These are phyloP conservation scores for Ptyas mucosa DNA, from an alignment of 2,113 vertebrate species.

Conservation along the genomic window DNA sequence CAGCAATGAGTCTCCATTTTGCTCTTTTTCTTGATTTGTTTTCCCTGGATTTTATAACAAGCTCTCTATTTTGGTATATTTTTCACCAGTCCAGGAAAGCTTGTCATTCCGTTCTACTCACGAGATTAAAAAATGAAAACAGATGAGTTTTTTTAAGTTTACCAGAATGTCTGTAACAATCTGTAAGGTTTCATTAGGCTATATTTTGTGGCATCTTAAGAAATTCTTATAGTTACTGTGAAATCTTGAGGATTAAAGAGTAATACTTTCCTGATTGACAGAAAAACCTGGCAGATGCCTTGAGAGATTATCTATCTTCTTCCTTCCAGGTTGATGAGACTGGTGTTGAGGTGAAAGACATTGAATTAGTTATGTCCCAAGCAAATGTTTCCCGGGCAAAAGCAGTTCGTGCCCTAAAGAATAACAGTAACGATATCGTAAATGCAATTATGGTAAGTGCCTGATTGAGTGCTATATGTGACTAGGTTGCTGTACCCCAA, in stretches of 20 bases:
- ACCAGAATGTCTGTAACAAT: not conserved
- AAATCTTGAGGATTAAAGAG: fast-evolving
- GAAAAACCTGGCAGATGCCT: fast-evolving
- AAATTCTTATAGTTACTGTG: not conserved
- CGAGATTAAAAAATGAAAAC: not conserved
- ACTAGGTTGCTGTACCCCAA: not conserved
- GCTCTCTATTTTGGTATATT: not conserved
- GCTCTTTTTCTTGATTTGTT: not conserved
- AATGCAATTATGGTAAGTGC: constrained; percentile 96
- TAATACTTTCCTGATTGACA: fast-evolving
- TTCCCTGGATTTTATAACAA: not conserved
- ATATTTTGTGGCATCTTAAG: not conserved
- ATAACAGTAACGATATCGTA: constrained; percentile 99
- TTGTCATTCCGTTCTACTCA: not conserved
- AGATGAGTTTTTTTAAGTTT: not conserved
- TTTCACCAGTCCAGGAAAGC: not conserved
- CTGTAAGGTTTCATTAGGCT: not conserved
- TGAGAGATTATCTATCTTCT: not conserved
- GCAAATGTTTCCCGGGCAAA: constrained; percentile 96
- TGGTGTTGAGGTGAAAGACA: constrained; percentile 97
- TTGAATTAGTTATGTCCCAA: constrained; percentile 99
- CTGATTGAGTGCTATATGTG: not conserved
- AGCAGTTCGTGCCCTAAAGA: constrained; percentile 96
- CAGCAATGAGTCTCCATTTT: not conserved
- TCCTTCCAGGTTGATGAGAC: constrained; percentile 89